These are phyloP conservation scores for Eriocheir sinensis DNA, from an alignment of 1,140 invertebrate genomes.

Conservation along the genomic window DNA sequence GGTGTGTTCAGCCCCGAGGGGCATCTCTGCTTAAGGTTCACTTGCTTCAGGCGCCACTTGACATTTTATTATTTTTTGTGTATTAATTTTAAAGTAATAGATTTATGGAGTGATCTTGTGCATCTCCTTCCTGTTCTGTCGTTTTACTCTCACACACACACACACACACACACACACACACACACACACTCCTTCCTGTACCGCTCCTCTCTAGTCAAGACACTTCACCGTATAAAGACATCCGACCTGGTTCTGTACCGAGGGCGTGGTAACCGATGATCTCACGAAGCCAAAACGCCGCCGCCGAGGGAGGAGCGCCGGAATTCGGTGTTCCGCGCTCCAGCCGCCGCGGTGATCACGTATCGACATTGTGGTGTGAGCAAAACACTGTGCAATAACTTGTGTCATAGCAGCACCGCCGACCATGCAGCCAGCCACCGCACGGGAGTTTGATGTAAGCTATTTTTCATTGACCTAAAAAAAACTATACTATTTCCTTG, in stretches of 20 bases:
- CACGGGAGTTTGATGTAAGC: background rate
- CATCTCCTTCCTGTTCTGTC: too few relatives aligned
- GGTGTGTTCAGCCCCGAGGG: too few relatives aligned
- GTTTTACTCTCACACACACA: too few relatives aligned
- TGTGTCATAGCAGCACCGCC: background rate
- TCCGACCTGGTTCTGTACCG: background rate
- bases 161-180: too few relatives aligned
- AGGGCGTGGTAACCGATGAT: background rate
- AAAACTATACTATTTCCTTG: constrained; percentile 3
- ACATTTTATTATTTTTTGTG: too few relatives aligned
- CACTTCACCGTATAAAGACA: background rate
- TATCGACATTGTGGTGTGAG: too few relatives aligned
- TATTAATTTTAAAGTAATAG: too few relatives aligned
- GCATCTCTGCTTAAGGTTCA: too few relatives aligned
- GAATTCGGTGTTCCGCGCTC: background rate
- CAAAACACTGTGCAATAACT: constrained; percentile 2
- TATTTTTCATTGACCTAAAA: background rate
- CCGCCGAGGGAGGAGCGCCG: background rate
- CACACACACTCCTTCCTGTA: constrained; percentile 1
- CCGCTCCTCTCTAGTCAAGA: background rate
- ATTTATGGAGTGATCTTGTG: too few relatives aligned
- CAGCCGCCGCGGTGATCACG: too few relatives aligned
- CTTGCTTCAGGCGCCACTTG: too few relatives aligned
- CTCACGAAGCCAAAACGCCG: background rate
- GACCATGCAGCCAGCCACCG: background rate